Evolutionary conservation across 2,113 vertebrate genomes (phyloP).

Genomic region (Macquaria ambigua): DNA sequence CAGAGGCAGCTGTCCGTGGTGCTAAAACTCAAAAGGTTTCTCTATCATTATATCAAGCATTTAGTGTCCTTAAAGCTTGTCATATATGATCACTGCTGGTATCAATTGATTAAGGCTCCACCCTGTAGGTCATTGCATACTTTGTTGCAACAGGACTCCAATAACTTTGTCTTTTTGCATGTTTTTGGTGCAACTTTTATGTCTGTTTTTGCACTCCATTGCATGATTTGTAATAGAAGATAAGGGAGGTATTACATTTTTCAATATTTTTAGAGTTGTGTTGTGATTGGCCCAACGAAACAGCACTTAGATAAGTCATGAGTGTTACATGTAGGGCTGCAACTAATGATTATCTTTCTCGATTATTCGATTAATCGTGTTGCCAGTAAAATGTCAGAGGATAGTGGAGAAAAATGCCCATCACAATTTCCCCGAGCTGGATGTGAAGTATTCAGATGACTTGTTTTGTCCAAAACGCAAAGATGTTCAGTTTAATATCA

Average conservation of each 20-base stretch:
- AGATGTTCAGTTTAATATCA: background rate
- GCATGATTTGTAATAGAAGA: background rate
- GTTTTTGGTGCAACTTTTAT: background rate
- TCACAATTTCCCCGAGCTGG: background rate
- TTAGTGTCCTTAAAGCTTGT: background rate
- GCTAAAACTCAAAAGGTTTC: constrained; percentile 64
- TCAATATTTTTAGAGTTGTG: background rate
- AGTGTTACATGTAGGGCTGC: background rate
- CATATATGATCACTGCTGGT: background rate
- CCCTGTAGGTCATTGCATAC: background rate
- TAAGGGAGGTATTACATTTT: rapidly evolving
- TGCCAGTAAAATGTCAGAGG: background rate
- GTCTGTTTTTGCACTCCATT: background rate
- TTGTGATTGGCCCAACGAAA: background rate
- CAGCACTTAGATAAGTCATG: background rate
- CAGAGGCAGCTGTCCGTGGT: constrained; percentile 75
- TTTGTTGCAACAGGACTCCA: background rate
- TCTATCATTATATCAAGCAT: background rate
- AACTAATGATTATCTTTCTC: background rate
- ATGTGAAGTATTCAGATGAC: background rate
- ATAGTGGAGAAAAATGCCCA: background rate
- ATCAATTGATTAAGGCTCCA: background rate
- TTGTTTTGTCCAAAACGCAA: background rate
- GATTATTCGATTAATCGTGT: background rate
- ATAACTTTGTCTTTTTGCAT: background rate